Evolutionary conservation across 92 coral and sea anemone genomes (phyloP).

Genomic region (Parazoanthus swiftii): DNA sequence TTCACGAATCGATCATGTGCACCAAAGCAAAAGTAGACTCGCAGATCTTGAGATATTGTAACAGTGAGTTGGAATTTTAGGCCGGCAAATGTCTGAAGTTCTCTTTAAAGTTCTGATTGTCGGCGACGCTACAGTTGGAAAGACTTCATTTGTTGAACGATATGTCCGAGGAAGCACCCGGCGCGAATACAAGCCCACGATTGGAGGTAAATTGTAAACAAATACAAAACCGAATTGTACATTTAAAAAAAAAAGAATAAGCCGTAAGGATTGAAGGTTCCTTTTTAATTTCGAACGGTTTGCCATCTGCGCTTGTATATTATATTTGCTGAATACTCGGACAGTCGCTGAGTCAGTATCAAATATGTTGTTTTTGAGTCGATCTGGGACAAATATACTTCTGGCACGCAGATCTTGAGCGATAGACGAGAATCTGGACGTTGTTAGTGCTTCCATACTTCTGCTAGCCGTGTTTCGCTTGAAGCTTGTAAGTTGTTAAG

Average conservation of each 20-base stretch:
- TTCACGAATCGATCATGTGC: not conserved
- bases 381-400: no score
- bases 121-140: conserved; percentile 95
- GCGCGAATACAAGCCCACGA: conserved; percentile 85
- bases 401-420: no score
- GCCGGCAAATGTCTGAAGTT: conserved; percentile 66
- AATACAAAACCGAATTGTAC: no score
- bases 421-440: no score
- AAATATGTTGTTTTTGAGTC: no score
- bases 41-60: not conserved
- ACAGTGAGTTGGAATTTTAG: not conserved
- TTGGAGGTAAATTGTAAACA: conserved; percentile 72
- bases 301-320: no score
- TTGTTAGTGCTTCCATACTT: no score
- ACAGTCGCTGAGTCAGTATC: no score
- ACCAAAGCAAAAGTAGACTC: not conserved
- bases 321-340: no score
- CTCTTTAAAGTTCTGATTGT: conserved; percentile 89
- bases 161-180: conserved; percentile 71
- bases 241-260: not conserved
- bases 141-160: conserved; percentile 87
- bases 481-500: no score
- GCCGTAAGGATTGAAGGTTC: not conserved
- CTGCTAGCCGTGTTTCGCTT: no score
- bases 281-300: not conserved